Conservation (phyloP, 2,888 invertebrate genomes). For the Amaurobius ferox region DNA sequence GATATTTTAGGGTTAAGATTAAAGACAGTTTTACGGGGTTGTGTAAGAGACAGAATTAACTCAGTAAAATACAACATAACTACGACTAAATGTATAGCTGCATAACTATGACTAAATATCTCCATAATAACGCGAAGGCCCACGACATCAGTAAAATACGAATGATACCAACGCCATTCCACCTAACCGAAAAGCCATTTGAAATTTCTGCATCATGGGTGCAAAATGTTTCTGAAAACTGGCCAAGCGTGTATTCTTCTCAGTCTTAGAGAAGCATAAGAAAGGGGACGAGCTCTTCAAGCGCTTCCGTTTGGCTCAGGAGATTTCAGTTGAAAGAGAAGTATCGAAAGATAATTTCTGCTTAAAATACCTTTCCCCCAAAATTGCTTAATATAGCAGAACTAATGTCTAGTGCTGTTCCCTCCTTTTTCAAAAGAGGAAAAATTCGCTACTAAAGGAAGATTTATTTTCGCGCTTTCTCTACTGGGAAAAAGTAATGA, state of each 20-base stretch:
- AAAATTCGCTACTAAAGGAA: constrained; percentile 9
- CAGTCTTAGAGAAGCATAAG: neutral
- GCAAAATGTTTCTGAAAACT: constrained; percentile 6
- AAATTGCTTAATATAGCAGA: constrained; percentile 18
- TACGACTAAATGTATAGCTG: too few relatives aligned
- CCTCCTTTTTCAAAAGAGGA: neutral
- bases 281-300: neutral
- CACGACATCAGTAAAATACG: neutral
- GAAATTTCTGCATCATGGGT: constrained; percentile 12
- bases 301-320: neutral
- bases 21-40: too few relatives aligned
- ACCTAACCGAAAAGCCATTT: neutral
- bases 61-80: too few relatives aligned
- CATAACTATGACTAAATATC: neutral
- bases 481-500: constrained; percentile 6
- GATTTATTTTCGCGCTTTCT: neutral
- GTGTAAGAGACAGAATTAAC: too few relatives aligned
- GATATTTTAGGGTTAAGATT: too few relatives aligned
- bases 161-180: neutral
- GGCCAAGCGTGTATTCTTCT: neutral
- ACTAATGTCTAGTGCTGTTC: constrained; percentile 1
- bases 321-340: constrained; percentile 9
- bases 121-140: neutral
- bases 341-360: constrained; percentile 18
- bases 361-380: constrained; percentile 11